phyloP scores from a whole-genome alignment of 2,888 invertebrate species.

The Gastrophysa polygoni region DNA sequence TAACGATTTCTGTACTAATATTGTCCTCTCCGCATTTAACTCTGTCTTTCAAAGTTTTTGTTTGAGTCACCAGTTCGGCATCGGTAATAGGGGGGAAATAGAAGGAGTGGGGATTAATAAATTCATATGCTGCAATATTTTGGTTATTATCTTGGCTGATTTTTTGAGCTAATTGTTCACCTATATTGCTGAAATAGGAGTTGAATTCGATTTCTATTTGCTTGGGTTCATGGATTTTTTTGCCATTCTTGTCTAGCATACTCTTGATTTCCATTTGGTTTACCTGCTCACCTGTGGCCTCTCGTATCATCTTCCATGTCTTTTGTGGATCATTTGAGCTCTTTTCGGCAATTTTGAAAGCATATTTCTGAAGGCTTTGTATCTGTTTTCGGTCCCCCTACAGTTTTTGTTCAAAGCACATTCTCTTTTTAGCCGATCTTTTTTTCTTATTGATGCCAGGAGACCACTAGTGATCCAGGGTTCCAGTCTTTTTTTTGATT shows the following conservation, averaged over 20 bases:
- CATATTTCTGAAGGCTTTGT: background rate
- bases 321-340: conserved; percentile 1
- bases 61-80: background rate
- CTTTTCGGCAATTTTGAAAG: background rate
- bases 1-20: background rate
- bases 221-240: too few species aligned
- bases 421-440: conserved; percentile 1
- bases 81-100: background rate
- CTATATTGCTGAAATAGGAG: too few species aligned
- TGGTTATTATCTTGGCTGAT: too few species aligned
- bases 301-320: background rate
- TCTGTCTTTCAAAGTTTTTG: background rate
- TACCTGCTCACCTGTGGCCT: background rate
- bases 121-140: too few species aligned
- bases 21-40: background rate
- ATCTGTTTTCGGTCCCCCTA: background rate
- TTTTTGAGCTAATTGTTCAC: too few species aligned
- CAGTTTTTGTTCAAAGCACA: background rate
- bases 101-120: background rate
- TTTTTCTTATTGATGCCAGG: background rate
- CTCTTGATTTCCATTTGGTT: background rate
- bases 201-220: too few species aligned
- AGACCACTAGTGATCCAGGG: background rate
- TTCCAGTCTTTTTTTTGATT: background rate
- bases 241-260: too few species aligned